Evolutionary conservation across 2,888 invertebrate genomes (phyloP), one percentile per base, ranked within the genome.

Genomic region (Agonopterix heracliana): DNA sequence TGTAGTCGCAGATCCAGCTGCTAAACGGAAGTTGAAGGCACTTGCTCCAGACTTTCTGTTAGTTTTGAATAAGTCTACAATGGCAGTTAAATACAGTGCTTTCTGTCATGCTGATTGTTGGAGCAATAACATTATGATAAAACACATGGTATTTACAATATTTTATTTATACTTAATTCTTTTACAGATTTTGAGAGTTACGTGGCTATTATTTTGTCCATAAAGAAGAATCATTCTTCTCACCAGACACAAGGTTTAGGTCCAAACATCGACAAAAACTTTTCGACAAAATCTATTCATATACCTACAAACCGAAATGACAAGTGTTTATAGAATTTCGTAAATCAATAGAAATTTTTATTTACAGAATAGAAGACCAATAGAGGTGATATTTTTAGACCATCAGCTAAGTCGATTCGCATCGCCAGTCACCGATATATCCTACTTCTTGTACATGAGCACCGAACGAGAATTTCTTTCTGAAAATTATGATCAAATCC

Each of bases 101-200:
- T 67, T 84, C 59, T 81, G 83, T 59, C 84, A 84, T 47, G 78
- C 72, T n/a, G 81, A 84, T 54, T 77, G 76, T 60, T 84, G 82
- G 84, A 77, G 66, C 52, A 82, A 80, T 56, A 84, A 83, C 50
- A 65, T 76, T 42, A 11, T 76, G 3, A 81, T 68, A 50, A 77
- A 76, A 60, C 69, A 77, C 58, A 61, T 67, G 68, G 84, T 26
- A 26, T 1, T 26, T 26, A 26, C 5, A 26, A 26, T 26, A 26
- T 26, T 26, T 26, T 5, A 26, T 26, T 26, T 26, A 26, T 26
- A 26, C 26, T 26, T 26, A 26, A 26, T 26, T 26, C 1, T 26
- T 26, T 26, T 26, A 26, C 26, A 26, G 26, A 1, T 26, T 5
- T 26, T 26, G 26, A 26, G 5, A 26, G 26, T 26, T 7, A 1